A percentile compares a stretch with the other conserved stretches of the same genome.
phyloP scores from a whole-genome alignment of 2,888 invertebrate species.

The Sycophila texana region DNA sequence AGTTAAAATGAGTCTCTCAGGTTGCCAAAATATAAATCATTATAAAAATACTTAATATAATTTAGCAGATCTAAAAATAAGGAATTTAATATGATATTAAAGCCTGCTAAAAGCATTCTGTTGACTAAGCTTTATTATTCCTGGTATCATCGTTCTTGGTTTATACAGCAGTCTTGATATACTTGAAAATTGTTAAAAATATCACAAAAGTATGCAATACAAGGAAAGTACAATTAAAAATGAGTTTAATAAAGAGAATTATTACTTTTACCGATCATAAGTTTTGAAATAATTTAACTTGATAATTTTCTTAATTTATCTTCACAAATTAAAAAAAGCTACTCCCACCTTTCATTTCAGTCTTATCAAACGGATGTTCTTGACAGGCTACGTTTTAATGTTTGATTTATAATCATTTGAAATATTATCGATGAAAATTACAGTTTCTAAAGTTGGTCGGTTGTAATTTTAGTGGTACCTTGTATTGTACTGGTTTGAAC shows the following conservation, averaged over 20 bases:
- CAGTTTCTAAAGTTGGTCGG: background rate
- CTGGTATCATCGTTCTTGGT: background rate
- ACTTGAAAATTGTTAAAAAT: conserved; percentile 30
- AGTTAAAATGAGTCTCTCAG: too few species aligned
- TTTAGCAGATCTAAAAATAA: too few species aligned
- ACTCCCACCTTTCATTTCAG: conserved; percentile 10
- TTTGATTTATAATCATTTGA: conserved; percentile 31
- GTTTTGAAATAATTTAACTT: background rate
- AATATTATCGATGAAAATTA: conserved; percentile 33
- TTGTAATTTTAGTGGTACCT: conserved; percentile 7
- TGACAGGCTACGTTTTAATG: conserved; percentile 35
- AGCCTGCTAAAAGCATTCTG: conserved; percentile 16
- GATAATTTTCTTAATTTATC: conserved; percentile 17
- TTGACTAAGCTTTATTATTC: too few species aligned
- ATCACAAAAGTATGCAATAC: conserved; percentile 4
- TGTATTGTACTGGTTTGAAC: conserved; percentile 22
- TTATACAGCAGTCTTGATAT: conserved; percentile 18
- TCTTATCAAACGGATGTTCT: conserved; percentile 45
- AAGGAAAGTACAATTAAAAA: background rate
- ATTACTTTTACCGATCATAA: background rate
- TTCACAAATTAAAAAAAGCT: conserved; percentile 13
- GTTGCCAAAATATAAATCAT: too few species aligned
- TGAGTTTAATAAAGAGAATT: conserved; percentile 2
- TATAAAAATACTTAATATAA: too few species aligned
- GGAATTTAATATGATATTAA: too few species aligned